Evolutionary conservation across 92 coral and sea anemone species (phyloP).

Genomic region (Palythoa grandiflora): DNA sequence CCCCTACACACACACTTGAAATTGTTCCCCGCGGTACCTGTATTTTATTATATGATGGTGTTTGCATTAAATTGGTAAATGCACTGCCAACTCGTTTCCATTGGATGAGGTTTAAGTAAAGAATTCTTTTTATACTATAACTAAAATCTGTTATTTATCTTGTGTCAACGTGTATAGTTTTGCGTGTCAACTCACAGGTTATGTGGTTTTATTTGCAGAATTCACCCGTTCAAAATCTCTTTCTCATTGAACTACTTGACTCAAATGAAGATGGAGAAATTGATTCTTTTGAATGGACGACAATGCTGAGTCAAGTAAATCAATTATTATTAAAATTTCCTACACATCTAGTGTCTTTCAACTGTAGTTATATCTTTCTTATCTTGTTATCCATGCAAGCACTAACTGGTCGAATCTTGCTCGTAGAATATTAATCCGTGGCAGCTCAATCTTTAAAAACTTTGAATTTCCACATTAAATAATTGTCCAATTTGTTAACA

Average conservation of each 20-base stretch:
- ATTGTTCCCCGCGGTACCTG: too few species aligned
- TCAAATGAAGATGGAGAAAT: constrained; percentile 90
- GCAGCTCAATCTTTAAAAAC: too few species aligned
- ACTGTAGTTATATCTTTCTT: background rate
- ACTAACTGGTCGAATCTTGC: too few species aligned
- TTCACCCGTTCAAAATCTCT: constrained; percentile 75
- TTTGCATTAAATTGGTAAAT: too few species aligned
- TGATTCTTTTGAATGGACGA: constrained; percentile 93
- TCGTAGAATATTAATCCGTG: too few species aligned
- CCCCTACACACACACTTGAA: too few species aligned
- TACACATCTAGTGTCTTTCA: background rate
- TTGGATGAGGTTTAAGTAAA: too few species aligned
- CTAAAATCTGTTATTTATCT: background rate
- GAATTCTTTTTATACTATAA: too few species aligned
- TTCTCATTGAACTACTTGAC: constrained; percentile 83
- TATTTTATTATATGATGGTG: too few species aligned
- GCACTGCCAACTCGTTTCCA: too few species aligned
- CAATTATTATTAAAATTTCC: background rate
- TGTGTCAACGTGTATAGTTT: background rate
- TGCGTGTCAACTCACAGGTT: background rate
- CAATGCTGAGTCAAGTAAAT: constrained; percentile 83
- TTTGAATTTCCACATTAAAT: too few species aligned
- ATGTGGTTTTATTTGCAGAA: constrained; percentile 51
- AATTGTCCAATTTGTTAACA: background rate
- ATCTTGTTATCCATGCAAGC: background rate